A percentile compares a stretch with the other conserved stretches of the same genome.
These are phyloP conservation scores for Mizuhopecten yessoensis DNA, from an alignment of 1,140 invertebrate genomes.

Conservation along the genomic window DNA sequence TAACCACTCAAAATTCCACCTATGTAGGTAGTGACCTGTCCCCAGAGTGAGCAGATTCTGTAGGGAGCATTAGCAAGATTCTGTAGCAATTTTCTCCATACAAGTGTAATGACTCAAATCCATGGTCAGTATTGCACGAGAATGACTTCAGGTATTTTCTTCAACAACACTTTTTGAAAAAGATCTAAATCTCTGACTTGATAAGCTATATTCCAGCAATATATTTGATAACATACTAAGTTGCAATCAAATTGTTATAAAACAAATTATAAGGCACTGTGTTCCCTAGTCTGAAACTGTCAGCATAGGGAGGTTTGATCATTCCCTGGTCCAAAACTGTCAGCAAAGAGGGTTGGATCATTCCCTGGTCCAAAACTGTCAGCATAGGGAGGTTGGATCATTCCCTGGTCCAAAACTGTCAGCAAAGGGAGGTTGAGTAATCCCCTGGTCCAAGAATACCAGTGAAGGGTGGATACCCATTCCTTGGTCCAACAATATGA, in stretches of 20 bases:
- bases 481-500: background rate
- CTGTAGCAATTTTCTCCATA: background rate
- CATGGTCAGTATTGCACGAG: background rate
- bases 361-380: background rate
- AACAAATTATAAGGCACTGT: too few species aligned
- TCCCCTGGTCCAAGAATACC: too few species aligned
- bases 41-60: too few species aligned
- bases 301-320: too few species aligned
- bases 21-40: background rate
- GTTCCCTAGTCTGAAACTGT: background rate
- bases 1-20: too few species aligned
- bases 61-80: too few species aligned
- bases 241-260: background rate
- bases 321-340: background rate
- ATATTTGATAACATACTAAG: background rate
- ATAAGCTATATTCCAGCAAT: background rate
- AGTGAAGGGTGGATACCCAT: background rate
- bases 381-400: too few species aligned
- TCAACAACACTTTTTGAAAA: constrained; percentile 5
- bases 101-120: background rate
- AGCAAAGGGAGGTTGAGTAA: too few species aligned
- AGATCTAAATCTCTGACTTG: background rate
- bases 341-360: too few species aligned
- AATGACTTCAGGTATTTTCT: background rate
- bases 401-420: background rate